These are phyloP conservation scores for Neosilurus mollespiculum DNA, from an alignment of 2,797 vertebrate species.

Conservation along the genomic window DNA sequence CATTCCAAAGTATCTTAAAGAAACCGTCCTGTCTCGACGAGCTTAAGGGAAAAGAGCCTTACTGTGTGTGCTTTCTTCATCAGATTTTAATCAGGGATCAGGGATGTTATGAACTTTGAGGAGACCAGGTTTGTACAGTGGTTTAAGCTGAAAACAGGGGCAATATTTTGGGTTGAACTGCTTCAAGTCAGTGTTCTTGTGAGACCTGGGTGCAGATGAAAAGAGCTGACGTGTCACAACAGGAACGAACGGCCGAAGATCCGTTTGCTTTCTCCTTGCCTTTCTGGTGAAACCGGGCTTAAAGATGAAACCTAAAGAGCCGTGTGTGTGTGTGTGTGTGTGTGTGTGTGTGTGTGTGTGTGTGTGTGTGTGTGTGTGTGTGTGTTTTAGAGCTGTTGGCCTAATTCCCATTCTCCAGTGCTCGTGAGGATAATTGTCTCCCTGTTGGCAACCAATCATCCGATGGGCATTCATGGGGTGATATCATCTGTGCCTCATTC, in stretches of 20 bases:
- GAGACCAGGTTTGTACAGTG: not conserved
- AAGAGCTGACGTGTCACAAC: conserved; percentile 40
- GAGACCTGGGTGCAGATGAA: conserved; percentile 16
- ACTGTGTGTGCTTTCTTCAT: not conserved
- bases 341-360: not conserved
- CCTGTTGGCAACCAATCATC: conserved; percentile 38
- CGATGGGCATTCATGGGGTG: conserved; percentile 36
- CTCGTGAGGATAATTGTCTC: conserved; percentile 48
- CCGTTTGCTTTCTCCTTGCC: conserved; percentile 5
- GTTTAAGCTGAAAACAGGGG: not conserved
- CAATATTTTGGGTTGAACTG: not conserved
- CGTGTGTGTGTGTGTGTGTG: not conserved
- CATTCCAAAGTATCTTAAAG: not conserved
- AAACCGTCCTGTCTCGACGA: not conserved
- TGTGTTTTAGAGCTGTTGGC: conserved; percentile 27
- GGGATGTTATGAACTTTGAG: not conserved
- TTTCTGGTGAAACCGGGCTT: conserved; percentile 14
- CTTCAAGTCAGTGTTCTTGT: conserved; percentile 5
- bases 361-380: conserved; percentile 3
- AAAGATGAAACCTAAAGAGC: conserved; percentile 10
- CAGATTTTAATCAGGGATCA: not conserved
- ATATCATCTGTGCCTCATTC: conserved; percentile 51
- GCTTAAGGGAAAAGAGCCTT: not conserved
- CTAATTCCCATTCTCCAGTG: conserved; percentile 37
- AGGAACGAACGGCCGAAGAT: conserved; percentile 13